Evolutionary conservation across 2,888 invertebrate genomes (phyloP), one percentile per base, ranked within the genome.

Genomic region (Cecidostiba fungosa): DNA sequence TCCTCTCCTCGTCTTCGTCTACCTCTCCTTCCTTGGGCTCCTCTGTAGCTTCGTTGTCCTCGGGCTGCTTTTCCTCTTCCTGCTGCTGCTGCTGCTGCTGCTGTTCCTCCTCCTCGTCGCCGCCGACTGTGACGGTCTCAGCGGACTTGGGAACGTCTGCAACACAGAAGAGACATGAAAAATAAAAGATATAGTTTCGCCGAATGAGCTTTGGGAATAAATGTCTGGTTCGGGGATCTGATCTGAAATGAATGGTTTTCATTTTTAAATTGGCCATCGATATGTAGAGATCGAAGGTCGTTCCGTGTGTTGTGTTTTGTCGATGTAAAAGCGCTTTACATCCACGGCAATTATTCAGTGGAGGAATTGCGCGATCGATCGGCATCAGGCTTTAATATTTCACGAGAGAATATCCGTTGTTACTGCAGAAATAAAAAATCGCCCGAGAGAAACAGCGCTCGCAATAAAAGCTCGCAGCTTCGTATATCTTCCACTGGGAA

Each of bases 141-240:
- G 88, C 87, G 47, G 89, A 88, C 78, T 90, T 88, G 19, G 87
- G 86, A 29, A 89, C 87, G 84, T 89, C 90, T 90, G 86, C 0
- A 85, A 76, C 79, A 76, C 79, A 77, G 73, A 50, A 85, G 19
- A 19, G n/a, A 81, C 26, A 76, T 10, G n/a, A 32, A 66, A 66
- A 77, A 62, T 29, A 29, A 8, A 62, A 66, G 3, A 47, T 47
- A 5, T n/a, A 54, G 54, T n/a, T 54, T 54, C 54, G 12, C 12
- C 10, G 43, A 43, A 43, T 43, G 43, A 43, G 43, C 43, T 43
- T 43, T 43, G 43, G 43, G 43, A 43, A 43, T 43, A 43, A 43
- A 43, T 10, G 43, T 43, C 12, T 10, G 10, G 39, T 6, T 39
- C 39, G 39, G 47, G 16, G 16, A 4, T 16, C 47, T 50, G 47